Conservation (phyloP, 1,140 invertebrate species). For the Zophobas morio region DNA sequence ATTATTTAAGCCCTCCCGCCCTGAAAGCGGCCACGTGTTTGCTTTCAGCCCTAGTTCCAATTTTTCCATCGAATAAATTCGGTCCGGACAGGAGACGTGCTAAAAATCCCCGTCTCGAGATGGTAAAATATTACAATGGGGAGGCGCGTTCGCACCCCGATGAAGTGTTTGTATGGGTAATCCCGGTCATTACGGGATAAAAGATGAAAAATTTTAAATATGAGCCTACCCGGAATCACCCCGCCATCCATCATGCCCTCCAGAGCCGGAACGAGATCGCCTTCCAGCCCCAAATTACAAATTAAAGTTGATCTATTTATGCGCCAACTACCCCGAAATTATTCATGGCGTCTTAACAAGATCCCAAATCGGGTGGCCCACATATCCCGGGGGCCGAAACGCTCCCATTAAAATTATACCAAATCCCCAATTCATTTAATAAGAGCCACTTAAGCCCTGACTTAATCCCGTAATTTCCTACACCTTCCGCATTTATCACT, state of each 20-base stretch:
- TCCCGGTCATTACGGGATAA: conserved; percentile 27
- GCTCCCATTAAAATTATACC: conserved; percentile 49
- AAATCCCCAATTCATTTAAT: conserved; percentile 55
- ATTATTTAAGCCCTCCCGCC: too few species aligned
- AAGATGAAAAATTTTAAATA: conserved; percentile 41
- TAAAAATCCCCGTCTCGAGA: conserved; percentile 22
- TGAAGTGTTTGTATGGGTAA: conserved; percentile 38
- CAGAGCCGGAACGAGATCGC: not conserved
- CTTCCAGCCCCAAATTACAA: too few species aligned
- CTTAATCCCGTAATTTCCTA: conserved; percentile 53
- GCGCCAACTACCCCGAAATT: conserved; percentile 8
- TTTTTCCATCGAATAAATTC: conserved; percentile 2
- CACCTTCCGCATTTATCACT: conserved; percentile 49
- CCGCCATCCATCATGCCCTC: conserved; percentile 10
- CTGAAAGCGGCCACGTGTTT: too few species aligned
- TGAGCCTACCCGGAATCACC: conserved; percentile 14
- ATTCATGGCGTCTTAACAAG: conserved; percentile 9
- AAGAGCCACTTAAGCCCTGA: conserved; percentile 51
- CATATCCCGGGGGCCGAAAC: not conserved
- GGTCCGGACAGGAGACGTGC: not conserved
- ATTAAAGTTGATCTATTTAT: conserved; percentile 1
- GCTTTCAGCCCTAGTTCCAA: too few species aligned
- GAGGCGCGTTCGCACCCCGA: conserved; percentile 22
- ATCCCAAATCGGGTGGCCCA: not conserved
- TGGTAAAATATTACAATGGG: conserved; percentile 36